These are phyloP conservation scores for Dasyprocta punctata DNA, from an alignment of 2,113 vertebrate species.

Conservation along the genomic window DNA sequence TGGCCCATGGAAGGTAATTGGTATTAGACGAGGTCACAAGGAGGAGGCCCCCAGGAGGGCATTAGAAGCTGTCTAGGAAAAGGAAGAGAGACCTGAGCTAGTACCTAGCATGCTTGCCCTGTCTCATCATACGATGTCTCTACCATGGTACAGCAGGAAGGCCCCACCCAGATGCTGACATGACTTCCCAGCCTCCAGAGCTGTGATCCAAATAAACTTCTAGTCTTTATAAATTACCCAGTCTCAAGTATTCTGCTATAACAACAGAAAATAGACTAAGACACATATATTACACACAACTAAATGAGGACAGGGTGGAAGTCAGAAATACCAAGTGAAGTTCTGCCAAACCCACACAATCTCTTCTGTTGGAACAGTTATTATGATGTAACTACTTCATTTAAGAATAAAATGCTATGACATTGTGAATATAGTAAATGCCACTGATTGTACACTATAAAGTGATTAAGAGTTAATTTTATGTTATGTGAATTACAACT, in stretches of 20 bases:
- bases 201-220: neutral
- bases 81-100: neutral
- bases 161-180: neutral
- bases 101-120: neutral
- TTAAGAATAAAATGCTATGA: neutral
- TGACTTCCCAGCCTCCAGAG: neutral
- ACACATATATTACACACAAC: neutral
- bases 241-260: neutral
- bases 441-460: neutral
- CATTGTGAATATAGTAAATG: neutral
- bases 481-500: neutral
- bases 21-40: neutral
- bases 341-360: neutral
- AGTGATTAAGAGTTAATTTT: neutral
- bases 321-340: neutral
- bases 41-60: too few species aligned
- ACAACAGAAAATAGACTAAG: neutral
- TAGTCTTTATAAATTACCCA: neutral
- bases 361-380: neutral
- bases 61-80: neutral
- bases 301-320: neutral
- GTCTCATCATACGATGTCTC: neutral
- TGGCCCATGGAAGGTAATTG: neutral
- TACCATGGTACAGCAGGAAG: neutral
- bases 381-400: neutral